Percentiles rank a stretch among this genome's conserved stretches.
Conservation (phyloP, 2,113 vertebrate species). For the Calypte anna region DNA sequence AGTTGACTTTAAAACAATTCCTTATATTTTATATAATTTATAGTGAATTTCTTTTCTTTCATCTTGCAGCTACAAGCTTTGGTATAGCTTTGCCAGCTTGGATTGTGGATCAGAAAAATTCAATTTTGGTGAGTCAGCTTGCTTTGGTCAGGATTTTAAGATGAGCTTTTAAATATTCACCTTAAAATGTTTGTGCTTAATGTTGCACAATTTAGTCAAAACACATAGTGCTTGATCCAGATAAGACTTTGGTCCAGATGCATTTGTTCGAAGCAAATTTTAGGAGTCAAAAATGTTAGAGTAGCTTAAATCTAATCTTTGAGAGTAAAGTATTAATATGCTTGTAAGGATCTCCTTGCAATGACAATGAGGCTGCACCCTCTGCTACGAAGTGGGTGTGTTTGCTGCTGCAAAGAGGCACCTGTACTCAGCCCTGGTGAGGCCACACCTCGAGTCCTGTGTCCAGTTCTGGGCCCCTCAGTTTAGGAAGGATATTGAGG, state of each 20-base stretch:
- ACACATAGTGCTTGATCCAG: background rate
- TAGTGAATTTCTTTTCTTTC: background rate
- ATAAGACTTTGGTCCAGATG: background rate
- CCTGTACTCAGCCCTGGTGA: too few relatives aligned
- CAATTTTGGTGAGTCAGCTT: conserved; percentile 88
- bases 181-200: background rate
- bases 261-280: background rate
- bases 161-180: background rate
- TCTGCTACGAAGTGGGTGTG: background rate
- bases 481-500: too few relatives aligned
- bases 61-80: conserved; percentile 89
- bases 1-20: background rate
- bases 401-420: background rate
- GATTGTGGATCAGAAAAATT: conserved; percentile 99
- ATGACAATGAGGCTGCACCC: fast-evolving
- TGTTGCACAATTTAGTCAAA: background rate
- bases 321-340: background rate
- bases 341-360: background rate
- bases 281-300: background rate
- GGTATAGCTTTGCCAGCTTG: conserved; percentile 97
- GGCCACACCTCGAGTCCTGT: too few relatives aligned
- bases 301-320: background rate
- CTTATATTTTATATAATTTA: background rate
- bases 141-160: background rate
- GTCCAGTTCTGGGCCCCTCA: too few relatives aligned